These are phyloP conservation scores for Clepsis dumicolana DNA, from an alignment of 2,888 invertebrate genomes.

Conservation along the genomic window DNA sequence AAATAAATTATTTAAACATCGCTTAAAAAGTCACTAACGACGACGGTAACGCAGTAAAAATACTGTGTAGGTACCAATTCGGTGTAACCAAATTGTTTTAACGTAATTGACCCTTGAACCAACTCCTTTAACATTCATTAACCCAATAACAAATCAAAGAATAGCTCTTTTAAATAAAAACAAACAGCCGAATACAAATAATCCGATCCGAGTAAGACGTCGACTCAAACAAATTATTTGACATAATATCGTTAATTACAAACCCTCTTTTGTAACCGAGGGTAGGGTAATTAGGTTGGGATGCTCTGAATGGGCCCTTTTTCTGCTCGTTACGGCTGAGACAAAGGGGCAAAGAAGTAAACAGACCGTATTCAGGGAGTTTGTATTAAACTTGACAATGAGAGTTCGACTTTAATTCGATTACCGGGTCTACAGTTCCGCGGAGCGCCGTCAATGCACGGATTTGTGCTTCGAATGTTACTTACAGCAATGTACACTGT, in stretches of 20 bases:
- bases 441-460: conserved; percentile 27
- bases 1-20: too few species aligned
- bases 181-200: conserved; percentile 66
- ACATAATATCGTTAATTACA: conserved; percentile 86
- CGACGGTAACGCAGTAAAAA: too few species aligned
- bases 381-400: conserved; percentile 76
- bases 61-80: too few species aligned
- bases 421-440: conserved; percentile 53
- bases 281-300: conserved; percentile 84
- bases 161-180: conserved; percentile 5
- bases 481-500: neutral
- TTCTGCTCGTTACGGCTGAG: conserved; percentile 84
- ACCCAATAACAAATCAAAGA: conserved; percentile 7
- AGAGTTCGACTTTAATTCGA: conserved; percentile 66
- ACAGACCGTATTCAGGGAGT: conserved; percentile 81
- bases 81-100: neutral
- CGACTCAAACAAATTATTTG: conserved; percentile 85
- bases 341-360: conserved; percentile 83
- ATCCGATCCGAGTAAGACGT: conserved; percentile 82
- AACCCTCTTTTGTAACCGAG: conserved; percentile 80
- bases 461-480: conserved; percentile 24
- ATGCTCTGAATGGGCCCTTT: conserved; percentile 84
- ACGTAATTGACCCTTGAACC: conserved; percentile 16
- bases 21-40: too few species aligned
- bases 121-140: conserved; percentile 1